These are phyloP conservation scores for Drosophila kikkawai DNA, from an alignment of 1,140 invertebrate species.

Conservation along the genomic window DNA sequence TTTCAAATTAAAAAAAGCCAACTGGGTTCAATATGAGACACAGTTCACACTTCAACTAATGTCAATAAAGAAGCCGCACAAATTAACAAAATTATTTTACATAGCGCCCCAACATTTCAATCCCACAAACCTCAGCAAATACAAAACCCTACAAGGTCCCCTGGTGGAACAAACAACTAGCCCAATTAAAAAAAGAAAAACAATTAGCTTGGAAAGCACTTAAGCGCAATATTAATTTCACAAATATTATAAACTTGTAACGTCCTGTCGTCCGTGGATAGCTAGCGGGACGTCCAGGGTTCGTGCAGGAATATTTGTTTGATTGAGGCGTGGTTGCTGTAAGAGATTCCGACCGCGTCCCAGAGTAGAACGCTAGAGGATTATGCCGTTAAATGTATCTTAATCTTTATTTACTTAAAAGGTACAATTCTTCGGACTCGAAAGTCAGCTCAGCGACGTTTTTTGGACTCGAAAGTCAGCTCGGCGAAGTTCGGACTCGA, in stretches of 20 bases:
- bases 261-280: no score
- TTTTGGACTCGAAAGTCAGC: no score
- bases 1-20: constrained; percentile 20
- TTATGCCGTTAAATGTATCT: no score
- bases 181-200: constrained; percentile 21
- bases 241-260: background rate
- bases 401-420: no score
- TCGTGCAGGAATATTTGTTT: no score
- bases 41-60: background rate
- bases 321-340: no score
- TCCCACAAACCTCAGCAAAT: constrained; percentile 23
- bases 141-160: constrained; percentile 3
- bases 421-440: no score
- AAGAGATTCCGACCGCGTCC: no score
- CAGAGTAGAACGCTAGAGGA: no score
- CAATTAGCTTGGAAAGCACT: constrained; percentile 14
- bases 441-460: no score
- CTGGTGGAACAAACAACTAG: constrained; percentile 19
- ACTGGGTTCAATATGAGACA: constrained; percentile 12
- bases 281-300: no score
- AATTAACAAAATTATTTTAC: constrained; percentile 22
- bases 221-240: background rate
- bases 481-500: no score
- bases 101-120: constrained; percentile 13
- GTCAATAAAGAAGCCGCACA: constrained; percentile 16